Percentiles rank a stretch among this genome's conserved stretches.
Evolutionary conservation across 1,140 invertebrate genomes (phyloP).

Genomic region (Aphidius gifuensis): DNA sequence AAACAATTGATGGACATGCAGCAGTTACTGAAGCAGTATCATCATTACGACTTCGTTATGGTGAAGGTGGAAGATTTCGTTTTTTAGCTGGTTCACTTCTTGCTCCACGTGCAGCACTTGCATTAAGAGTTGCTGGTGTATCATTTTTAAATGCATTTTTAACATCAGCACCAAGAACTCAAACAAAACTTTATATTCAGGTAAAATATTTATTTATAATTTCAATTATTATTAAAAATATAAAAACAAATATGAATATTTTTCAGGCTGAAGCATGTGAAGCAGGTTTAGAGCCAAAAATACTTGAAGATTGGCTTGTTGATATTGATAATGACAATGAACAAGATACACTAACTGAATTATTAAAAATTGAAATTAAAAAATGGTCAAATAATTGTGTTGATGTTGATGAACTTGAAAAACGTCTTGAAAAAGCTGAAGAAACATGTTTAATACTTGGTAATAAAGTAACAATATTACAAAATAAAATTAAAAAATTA

Average conservation of each 20-base stretch:
- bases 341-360: conserved; percentile 33
- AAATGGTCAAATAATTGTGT: conserved; percentile 50
- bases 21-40: conserved; percentile 87
- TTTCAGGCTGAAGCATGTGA: conserved; percentile 51
- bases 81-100: conserved; percentile 85
- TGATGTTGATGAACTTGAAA: conserved; percentile 48
- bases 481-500: conserved; percentile 42
- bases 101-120: conserved; percentile 63
- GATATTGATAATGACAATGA: conserved; percentile 50
- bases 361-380: conserved; percentile 46
- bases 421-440: conserved; percentile 43
- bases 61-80: conserved; percentile 87
- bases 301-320: conserved; percentile 73
- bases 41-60: conserved; percentile 81
- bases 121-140: conserved; percentile 77
- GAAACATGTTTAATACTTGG: conserved; percentile 47
- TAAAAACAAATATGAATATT: neutral
- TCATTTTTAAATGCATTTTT: conserved; percentile 83
- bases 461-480: conserved; percentile 44
- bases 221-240: conserved; percentile 2
- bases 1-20: conserved; percentile 70
- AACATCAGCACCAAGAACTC: conserved; percentile 68
- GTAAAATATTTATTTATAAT: conserved; percentile 48
- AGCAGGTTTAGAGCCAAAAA: conserved; percentile 49
- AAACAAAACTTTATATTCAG: conserved; percentile 83